Conservation (phyloP, 1,140 invertebrate genomes). For the Gonioctena quinquepunctata region DNA sequence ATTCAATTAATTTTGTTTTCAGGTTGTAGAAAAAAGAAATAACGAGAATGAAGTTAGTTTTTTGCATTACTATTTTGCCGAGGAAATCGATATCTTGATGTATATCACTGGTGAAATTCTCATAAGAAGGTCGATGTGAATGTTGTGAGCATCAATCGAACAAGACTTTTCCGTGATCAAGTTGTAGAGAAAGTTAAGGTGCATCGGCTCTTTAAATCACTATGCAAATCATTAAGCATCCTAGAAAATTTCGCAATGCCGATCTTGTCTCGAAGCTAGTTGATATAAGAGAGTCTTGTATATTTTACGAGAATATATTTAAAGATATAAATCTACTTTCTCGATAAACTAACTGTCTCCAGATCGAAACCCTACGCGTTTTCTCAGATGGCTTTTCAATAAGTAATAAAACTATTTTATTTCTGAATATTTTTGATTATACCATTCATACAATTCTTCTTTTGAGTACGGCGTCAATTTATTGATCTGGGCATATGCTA, state of each 20-base stretch:
- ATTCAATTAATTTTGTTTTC: too few species aligned
- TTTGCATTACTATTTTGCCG: too few species aligned
- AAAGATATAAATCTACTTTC: not conserved
- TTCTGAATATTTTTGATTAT: too few species aligned
- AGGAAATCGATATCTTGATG: too few species aligned
- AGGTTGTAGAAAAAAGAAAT: too few species aligned
- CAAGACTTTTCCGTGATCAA: not conserved
- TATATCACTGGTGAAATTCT: not conserved
- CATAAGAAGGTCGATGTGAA: not conserved
- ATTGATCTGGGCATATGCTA: too few species aligned
- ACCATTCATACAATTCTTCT: too few species aligned
- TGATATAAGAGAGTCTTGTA: not conserved
- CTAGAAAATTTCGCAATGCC: not conserved
- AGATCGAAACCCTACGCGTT: not conserved
- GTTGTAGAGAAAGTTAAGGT: not conserved
- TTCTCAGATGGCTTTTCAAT: not conserved
- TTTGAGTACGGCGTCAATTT: too few species aligned
- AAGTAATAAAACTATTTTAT: too few species aligned
- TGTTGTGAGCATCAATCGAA: not conserved
- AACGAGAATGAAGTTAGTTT: too few species aligned
- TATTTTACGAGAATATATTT: not conserved
- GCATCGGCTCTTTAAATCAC: not conserved
- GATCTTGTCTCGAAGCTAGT: not conserved
- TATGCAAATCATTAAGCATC: conserved; percentile 1
- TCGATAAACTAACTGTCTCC: not conserved